These are phyloP conservation scores for Leptothorax acervorum DNA, from an alignment of 2,888 invertebrate genomes.

Conservation along the genomic window DNA sequence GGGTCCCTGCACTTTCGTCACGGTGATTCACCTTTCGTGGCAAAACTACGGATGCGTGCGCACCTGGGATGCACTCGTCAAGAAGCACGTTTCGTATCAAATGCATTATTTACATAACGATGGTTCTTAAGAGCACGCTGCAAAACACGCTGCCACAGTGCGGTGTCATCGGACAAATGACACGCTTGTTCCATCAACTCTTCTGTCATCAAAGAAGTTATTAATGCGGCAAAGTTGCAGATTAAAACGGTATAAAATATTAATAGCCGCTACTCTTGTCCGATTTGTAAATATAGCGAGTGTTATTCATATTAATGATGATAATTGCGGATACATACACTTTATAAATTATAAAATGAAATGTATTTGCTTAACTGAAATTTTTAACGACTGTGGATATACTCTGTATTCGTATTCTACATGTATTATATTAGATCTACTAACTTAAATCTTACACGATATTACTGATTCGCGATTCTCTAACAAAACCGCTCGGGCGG, in stretches of 20 bases:
- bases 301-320: not conserved
- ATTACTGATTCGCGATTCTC: not conserved
- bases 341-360: not conserved
- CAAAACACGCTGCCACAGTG: not conserved
- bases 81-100: conserved; percentile 17
- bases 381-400: not conserved
- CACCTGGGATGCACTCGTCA: conserved; percentile 36
- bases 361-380: not conserved
- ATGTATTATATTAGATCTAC: not conserved
- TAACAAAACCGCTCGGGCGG: not conserved
- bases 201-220: conserved; percentile 13
- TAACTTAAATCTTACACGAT: not conserved
- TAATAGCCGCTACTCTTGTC: not conserved
- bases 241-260: conserved; percentile 34
- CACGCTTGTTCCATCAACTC: not conserved
- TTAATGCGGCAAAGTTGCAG: not conserved
- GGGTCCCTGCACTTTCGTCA: conserved; percentile 35
- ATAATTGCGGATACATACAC: not conserved
- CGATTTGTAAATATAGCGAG: not conserved
- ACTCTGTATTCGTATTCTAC: not conserved
- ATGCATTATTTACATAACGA: conserved; percentile 43
- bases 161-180: conserved; percentile 22
- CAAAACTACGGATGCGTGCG: conserved; percentile 35
- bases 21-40: conserved; percentile 46
- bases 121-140: conserved; percentile 9